Conservation (phyloP, 35 echinoderm and acorn worm genomes). For the Holothuria glaberrima region DNA sequence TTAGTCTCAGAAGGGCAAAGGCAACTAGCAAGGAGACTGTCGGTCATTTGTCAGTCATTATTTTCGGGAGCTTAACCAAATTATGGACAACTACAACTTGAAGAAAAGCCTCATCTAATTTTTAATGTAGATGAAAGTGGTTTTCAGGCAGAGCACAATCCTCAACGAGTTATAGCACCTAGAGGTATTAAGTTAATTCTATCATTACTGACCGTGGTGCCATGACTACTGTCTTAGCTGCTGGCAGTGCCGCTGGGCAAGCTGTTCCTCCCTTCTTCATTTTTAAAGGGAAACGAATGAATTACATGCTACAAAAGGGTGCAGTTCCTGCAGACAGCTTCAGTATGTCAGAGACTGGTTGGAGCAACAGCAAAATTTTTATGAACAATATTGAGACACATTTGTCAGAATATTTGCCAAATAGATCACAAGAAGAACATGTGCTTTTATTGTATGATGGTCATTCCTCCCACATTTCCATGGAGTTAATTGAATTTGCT, state of each 20-base stretch:
- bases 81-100: background rate
- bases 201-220: background rate
- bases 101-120: background rate
- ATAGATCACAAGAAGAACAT: background rate
- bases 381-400: background rate
- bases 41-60: background rate
- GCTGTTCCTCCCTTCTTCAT: background rate
- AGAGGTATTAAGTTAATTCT: background rate
- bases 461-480: background rate
- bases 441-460: background rate
- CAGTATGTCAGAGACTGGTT: background rate
- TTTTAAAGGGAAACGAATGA: background rate
- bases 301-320: background rate
- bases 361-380: slow-evolving; percentile 1
- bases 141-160: background rate
- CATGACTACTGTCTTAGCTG: background rate
- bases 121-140: slow-evolving; percentile 7
- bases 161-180: background rate
- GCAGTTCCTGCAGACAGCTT: background rate
- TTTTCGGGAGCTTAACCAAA: background rate
- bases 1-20: slow-evolving; percentile 5
- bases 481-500: slow-evolving; percentile 1
- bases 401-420: background rate
- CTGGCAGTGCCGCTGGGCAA: background rate
- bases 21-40: background rate